Conservation (phyloP, 1,140 invertebrate genomes). For the Globodera ellingtonae region DNA sequence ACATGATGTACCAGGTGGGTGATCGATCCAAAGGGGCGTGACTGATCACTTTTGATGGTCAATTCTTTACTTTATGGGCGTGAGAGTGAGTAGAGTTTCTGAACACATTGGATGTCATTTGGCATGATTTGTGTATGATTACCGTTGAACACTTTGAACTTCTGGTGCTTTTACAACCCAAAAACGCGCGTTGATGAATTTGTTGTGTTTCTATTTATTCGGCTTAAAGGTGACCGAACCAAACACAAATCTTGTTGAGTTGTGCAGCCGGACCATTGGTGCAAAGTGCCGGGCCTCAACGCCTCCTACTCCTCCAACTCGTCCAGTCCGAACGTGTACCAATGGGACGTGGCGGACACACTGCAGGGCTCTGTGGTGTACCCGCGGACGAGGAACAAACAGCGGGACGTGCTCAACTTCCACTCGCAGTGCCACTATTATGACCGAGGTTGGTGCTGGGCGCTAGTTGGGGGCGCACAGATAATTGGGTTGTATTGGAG, state of each 20-base stretch:
- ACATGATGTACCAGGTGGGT: conserved; percentile 60
- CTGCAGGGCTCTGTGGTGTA: conserved; percentile 57
- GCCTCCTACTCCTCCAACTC: conserved; percentile 24
- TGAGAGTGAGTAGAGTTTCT: too few relatives aligned
- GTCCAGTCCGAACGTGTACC: conserved; percentile 26
- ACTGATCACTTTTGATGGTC: too few relatives aligned
- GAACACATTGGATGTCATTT: too few relatives aligned
- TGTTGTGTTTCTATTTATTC: too few relatives aligned
- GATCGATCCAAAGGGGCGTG: too few relatives aligned
- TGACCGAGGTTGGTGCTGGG: conserved; percentile 35
- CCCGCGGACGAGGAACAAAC: conserved; percentile 56
- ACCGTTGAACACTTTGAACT: too few relatives aligned
- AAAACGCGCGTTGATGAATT: too few relatives aligned
- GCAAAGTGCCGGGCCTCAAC: conserved; percentile 58
- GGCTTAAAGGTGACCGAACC: neutral
- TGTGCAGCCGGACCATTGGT: conserved; percentile 63
- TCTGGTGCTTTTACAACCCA: too few relatives aligned
- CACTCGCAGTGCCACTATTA: conserved; percentile 63
- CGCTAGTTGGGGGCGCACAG: too few relatives aligned
- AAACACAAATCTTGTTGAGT: conserved; percentile 8
- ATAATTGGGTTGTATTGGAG: too few relatives aligned
- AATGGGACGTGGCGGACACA: conserved; percentile 51
- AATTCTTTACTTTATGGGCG: too few relatives aligned
- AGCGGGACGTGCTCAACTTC: conserved; percentile 49
- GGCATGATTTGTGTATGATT: too few relatives aligned